phyloP scores from a whole-genome alignment of 2,113 vertebrate genomes.

The Pseudorasbora parva region DNA sequence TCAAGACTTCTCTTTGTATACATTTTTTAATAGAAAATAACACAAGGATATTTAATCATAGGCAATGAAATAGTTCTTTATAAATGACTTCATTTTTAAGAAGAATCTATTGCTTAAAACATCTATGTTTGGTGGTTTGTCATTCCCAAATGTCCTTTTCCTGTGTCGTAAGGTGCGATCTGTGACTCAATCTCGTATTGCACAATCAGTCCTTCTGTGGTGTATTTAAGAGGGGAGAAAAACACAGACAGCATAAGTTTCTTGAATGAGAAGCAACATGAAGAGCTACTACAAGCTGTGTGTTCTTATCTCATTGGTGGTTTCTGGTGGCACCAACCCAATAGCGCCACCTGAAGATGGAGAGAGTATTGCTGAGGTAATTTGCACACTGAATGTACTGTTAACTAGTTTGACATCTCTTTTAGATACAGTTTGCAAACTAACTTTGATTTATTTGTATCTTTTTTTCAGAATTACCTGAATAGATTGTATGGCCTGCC shows the following conservation, averaged over 20 bases:
- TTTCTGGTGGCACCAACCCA: conserved; percentile 62
- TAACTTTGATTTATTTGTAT: background rate
- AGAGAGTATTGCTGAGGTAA: conserved; percentile 69
- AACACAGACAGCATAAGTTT: conserved; percentile 23
- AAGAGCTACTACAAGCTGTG: conserved; percentile 58
- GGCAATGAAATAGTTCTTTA: background rate
- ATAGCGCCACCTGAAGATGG: conserved; percentile 49
- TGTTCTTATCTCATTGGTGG: conserved; percentile 62
- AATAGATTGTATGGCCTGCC: conserved; percentile 70
- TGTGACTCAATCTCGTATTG: conserved; percentile 49
- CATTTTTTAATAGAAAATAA: background rate
- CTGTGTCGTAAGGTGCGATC: background rate
- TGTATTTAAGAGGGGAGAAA: conserved; percentile 61
- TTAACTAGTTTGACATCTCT: background rate
- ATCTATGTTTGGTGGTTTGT: background rate
- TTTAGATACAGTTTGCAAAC: background rate
- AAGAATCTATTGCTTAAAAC: background rate
- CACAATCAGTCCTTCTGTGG: background rate
- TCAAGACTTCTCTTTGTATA: background rate
- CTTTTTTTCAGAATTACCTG: conserved; percentile 17
- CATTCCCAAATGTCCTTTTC: conserved; percentile 9
- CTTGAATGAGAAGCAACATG: conserved; percentile 64
- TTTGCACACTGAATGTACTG: background rate
- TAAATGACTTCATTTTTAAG: background rate
- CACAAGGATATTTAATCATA: background rate